Evolutionary conservation across 2,797 vertebrate genomes (phyloP).

Genomic region (Otus scops): DNA sequence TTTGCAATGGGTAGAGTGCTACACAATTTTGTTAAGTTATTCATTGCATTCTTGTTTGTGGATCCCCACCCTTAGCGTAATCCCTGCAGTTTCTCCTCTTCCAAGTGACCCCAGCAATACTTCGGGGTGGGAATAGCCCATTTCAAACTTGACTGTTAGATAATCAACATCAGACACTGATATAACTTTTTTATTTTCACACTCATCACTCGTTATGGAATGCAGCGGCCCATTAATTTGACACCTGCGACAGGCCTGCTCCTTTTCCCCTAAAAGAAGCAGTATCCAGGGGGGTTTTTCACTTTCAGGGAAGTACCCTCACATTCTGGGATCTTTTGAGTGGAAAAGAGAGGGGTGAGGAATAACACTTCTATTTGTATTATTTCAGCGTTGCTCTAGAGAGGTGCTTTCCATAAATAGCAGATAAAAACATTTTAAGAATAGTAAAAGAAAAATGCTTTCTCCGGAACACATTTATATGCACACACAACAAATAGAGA

Average conservation of each 20-base stretch:
- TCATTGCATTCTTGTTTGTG: conserved; percentile 4
- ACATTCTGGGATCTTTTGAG: neutral
- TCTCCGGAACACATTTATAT: neutral
- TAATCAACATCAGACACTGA: neutral
- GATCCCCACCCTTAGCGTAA: neutral
- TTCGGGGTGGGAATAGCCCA: neutral
- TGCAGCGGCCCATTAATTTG: neutral
- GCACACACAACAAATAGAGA: neutral
- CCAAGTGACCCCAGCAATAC: neutral
- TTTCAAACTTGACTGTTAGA: neutral
- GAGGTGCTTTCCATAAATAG: neutral
- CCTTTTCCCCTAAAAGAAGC: neutral
- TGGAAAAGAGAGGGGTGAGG: neutral
- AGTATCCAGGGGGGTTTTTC: neutral
- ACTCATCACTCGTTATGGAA: neutral
- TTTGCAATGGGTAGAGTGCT: neutral
- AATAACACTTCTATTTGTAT: neutral
- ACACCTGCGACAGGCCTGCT: neutral
- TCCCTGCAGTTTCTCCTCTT: neutral
- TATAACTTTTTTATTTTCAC: neutral
- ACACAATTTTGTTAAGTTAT: neutral
- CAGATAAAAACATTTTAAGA: neutral
- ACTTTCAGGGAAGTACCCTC: neutral
- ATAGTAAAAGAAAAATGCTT: neutral
- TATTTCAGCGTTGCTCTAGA: neutral